Percentiles rank a stretch among this genome's conserved stretches.
Conservation (phyloP, 2,888 invertebrate genomes). For the Apantesis nais region DNA sequence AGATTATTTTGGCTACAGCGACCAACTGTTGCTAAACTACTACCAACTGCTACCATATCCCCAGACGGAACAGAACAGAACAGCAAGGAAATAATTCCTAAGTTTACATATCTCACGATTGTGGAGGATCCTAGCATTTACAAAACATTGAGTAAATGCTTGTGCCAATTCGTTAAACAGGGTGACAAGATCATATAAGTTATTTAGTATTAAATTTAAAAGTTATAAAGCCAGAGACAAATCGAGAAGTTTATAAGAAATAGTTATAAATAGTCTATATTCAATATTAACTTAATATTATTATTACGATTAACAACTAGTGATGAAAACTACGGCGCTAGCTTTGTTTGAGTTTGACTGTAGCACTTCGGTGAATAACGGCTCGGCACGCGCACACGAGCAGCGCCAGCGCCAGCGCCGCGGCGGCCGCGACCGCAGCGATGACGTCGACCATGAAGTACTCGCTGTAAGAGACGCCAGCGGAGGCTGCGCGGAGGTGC, state of each 20-base stretch:
- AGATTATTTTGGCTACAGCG: too few species aligned
- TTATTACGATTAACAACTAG: background rate
- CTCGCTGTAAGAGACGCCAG: slow-evolving; percentile 18
- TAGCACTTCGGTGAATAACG: background rate
- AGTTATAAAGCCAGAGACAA: background rate
- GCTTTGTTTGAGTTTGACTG: slow-evolving; percentile 14
- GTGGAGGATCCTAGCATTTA: too few species aligned
- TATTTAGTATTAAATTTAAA: background rate
- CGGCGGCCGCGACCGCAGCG: background rate
- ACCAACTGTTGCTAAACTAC: too few species aligned
- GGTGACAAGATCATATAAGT: too few species aligned
- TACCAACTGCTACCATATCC: too few species aligned
- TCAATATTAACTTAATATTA: background rate
- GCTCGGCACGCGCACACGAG: background rate
- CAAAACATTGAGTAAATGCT: too few species aligned
- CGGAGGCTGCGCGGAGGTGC: slow-evolving; percentile 59
- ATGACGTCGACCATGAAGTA: slow-evolving; percentile 20
- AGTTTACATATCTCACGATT: too few species aligned
- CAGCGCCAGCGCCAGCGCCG: background rate
- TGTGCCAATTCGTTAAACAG: too few species aligned
- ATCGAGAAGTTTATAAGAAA: too few species aligned
- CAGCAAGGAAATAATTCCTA: too few species aligned
- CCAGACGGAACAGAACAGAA: too few species aligned
- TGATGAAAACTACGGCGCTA: background rate
- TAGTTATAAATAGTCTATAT: background rate